phyloP scores from a whole-genome alignment of 2,113 vertebrate genomes.

The Gorsachius goisagi region DNA sequence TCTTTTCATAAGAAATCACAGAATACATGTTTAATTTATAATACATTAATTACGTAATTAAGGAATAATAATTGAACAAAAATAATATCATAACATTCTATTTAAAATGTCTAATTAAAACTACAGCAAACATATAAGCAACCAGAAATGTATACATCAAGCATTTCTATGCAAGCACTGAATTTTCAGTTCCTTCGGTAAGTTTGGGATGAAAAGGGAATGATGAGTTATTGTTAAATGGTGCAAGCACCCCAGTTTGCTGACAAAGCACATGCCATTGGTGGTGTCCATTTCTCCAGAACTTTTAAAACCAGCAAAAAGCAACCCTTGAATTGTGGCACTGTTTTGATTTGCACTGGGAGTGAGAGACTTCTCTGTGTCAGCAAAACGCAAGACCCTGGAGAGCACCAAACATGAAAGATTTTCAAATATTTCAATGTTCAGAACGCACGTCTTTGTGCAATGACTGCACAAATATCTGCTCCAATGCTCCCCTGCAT shows the following conservation, averaged over 20 bases:
- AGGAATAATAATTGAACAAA: neutral
- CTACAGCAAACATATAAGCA: neutral
- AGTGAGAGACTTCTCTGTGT: neutral
- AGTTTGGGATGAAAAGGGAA: rapidly evolving
- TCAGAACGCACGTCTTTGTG: neutral
- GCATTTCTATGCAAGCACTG: neutral
- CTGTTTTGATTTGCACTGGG: neutral
- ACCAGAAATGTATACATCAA: neutral
- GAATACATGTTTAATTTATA: neutral
- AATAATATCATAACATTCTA: neutral
- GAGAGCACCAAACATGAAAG: neutral
- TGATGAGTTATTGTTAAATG: neutral
- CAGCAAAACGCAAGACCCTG: neutral
- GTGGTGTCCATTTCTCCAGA: neutral
- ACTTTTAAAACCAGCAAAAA: neutral
- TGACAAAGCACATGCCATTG: neutral
- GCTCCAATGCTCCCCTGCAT: neutral
- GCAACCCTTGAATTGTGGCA: neutral
- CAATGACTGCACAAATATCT: neutral
- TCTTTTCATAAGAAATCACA: neutral
- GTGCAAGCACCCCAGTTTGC: neutral
- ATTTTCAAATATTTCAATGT: neutral
- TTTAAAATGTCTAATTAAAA: neutral
- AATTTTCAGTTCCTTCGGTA: neutral
- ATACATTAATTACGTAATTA: neutral